Conservation (phyloP, 2,888 invertebrate genomes). For the Papilio protenor region DNA sequence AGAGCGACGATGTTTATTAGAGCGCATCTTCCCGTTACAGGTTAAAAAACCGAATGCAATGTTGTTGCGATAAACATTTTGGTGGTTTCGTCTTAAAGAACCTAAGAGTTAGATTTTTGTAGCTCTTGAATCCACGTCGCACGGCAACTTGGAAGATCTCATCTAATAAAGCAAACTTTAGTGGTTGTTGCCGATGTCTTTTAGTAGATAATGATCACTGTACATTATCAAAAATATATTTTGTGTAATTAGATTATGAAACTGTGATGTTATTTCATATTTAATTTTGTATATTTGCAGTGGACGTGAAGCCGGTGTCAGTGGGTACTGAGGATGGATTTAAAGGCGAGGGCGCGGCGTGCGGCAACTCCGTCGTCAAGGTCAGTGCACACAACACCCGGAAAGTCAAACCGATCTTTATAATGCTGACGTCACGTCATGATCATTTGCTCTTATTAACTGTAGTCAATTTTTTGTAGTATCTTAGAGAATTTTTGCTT, state of each 20-base stretch:
- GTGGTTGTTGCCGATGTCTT: no score
- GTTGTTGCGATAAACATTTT: not conserved
- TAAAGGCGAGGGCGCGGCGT: conserved; percentile 88
- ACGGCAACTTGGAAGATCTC: no score
- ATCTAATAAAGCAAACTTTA: no score
- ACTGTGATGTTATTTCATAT: not conserved
- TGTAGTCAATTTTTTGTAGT: not conserved
- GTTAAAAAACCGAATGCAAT: not conserved
- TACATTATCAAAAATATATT: no score
- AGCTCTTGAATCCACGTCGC: no score
- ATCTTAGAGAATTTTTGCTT: not conserved
- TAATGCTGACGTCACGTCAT: not conserved
- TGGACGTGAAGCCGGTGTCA: conserved; percentile 81
- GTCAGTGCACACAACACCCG: conserved; percentile 55
- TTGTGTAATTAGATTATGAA: no score
- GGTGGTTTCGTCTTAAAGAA: not conserved
- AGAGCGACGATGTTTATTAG: not conserved
- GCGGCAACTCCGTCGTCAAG: conserved; percentile 82
- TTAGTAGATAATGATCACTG: no score
- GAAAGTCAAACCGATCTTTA: not conserved
- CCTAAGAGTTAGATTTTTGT: not conserved
- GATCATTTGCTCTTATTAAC: not conserved
- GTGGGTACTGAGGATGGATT: conserved; percentile 89
- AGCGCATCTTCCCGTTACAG: not conserved
- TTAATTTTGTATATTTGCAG: conserved; percentile 47